Evolutionary conservation across 1,140 invertebrate species (phyloP), one percentile per base, ranked within the genome.

Genomic region (Littorina saxatilis): DNA sequence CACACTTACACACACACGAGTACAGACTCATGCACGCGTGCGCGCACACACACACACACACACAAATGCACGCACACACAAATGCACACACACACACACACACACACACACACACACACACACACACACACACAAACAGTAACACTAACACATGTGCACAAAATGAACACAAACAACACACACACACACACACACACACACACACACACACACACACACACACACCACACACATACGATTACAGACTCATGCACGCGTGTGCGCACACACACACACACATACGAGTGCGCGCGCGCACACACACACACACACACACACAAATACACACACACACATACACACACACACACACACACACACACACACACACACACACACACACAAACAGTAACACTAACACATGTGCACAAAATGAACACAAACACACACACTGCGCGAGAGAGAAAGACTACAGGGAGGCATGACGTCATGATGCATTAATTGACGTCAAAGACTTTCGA

Each of bases 101-200:
- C 58, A 61, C 58, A 61, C 58, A 61, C 58, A 61, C 58, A 61
- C 58, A 61, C 58, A 61, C 58, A 61, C 58, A 61, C 58, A 61
- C 58, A 61, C 58, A 61, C 58, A 61, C 58, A 61, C 58, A 61
- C 58, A 61, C 58, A 61, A 23, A 7, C 58, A 61, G 9, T 13
- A 9, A 61, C 58, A 61, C 58, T 13, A 9, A 61, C 58, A 61
- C 58, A 61, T 17, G 17, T 17, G 17, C 43, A 47, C 43, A 47
- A 5, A 5, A 47, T 17, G 17, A 5, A 47, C 43, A 47, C 43
- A 47, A 5, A 47, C 43, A 47, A 5, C 58, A 61, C 58, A 61
- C 58, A 61, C 58, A 61, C 58, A 61, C 58, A 61, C 58, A 61
- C 58, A 61, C 58, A 61, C 58, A 61, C 58, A 61, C 58, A 61